Evolutionary conservation across 2,888 invertebrate species (phyloP).

Genomic region (Apantesis nais): DNA sequence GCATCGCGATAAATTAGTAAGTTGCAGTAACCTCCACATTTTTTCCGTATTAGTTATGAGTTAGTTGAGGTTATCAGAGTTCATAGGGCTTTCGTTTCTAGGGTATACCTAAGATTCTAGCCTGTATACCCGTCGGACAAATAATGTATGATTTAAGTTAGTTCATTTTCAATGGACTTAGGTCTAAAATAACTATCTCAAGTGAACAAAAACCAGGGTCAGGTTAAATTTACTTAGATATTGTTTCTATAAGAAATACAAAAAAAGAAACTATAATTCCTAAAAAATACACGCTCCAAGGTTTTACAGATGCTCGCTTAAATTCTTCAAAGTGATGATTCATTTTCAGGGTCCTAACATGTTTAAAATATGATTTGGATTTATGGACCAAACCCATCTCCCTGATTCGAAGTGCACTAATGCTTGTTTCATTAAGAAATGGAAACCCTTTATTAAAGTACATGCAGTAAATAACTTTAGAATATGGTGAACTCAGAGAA

Average conservation of each 20-base stretch:
- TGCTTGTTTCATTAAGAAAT: conserved; percentile 43
- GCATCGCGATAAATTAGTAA: too few relatives aligned
- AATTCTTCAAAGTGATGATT: neutral
- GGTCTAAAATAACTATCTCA: too few relatives aligned
- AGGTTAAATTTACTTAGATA: neutral
- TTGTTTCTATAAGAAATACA: neutral
- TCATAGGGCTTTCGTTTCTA: too few relatives aligned
- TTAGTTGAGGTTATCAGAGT: too few relatives aligned
- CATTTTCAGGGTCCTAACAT: neutral
- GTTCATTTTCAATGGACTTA: too few relatives aligned
- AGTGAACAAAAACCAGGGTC: neutral
- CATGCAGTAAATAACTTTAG: conserved; percentile 59
- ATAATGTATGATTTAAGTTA: too few relatives aligned
- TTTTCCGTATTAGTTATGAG: too few relatives aligned
- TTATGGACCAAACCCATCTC: conserved; percentile 60
- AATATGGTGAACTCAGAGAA: conserved; percentile 47
- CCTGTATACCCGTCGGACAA: too few relatives aligned
- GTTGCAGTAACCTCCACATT: too few relatives aligned
- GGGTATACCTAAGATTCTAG: too few relatives aligned
- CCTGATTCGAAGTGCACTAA: conserved; percentile 49
- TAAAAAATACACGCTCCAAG: neutral
- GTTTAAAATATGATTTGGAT: neutral
- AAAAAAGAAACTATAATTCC: neutral
- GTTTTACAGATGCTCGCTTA: neutral
- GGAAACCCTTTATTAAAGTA: conserved; percentile 71